A percentile compares a stretch with the other conserved stretches of the same genome.
phyloP scores from a whole-genome alignment of 2,113 vertebrate species.

The Notothenia rossii region DNA sequence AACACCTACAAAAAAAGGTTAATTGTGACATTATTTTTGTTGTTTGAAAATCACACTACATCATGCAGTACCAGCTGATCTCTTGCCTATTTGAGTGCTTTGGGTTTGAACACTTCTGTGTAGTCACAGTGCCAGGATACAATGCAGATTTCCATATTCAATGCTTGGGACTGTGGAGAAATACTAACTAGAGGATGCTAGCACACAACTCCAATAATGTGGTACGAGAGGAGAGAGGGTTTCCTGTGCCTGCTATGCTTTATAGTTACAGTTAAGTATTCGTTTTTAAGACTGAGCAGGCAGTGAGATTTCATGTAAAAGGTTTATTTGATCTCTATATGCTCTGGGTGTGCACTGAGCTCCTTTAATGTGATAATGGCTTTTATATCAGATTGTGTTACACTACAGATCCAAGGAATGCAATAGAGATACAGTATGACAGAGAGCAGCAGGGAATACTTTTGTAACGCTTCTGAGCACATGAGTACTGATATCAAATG shows the following conservation, averaged over 20 bases:
- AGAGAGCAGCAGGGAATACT: constrained; percentile 29
- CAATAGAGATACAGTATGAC: constrained; percentile 22
- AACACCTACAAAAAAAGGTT: neutral
- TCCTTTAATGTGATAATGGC: constrained; percentile 59
- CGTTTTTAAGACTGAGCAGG: constrained; percentile 6
- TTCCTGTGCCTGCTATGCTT: constrained; percentile 16
- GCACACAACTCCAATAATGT: constrained; percentile 30
- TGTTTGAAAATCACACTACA: constrained; percentile 12
- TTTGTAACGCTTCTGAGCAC: constrained; percentile 37
- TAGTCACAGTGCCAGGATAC: constrained; percentile 29
- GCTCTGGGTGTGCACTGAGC: constrained; percentile 39
- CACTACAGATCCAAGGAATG: constrained; percentile 32
- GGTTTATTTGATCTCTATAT: constrained; percentile 28
- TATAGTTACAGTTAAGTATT: neutral
- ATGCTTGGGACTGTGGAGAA: constrained; percentile 10
- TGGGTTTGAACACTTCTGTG: constrained; percentile 29
- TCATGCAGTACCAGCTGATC: constrained; percentile 21
- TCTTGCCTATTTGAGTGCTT: constrained; percentile 19
- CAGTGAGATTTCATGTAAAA: constrained; percentile 40
- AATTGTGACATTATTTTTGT: neutral
- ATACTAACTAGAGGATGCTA: constrained; percentile 30
- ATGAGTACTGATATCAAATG: constrained; percentile 43
- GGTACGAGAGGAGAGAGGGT: constrained; percentile 3
- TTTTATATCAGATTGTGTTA: constrained; percentile 51
- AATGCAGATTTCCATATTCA: constrained; percentile 30